A percentile compares a stretch with the other conserved stretches of the same genome.
Conservation (phyloP, 2,797 vertebrate genomes). For the Falco columbarius region DNA sequence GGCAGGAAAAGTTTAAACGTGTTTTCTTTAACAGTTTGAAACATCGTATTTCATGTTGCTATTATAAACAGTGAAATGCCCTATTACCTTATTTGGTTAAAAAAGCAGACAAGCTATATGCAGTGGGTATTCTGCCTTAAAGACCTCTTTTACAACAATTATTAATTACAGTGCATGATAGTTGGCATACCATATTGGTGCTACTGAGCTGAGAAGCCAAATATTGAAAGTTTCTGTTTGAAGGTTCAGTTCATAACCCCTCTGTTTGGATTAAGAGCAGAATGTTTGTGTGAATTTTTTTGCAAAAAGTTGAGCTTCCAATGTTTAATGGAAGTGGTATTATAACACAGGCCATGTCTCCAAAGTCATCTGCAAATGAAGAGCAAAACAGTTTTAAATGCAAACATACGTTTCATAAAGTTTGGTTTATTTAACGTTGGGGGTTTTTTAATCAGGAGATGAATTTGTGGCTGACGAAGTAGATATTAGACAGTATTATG, state of each 20-base stretch:
- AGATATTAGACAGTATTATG: not conserved
- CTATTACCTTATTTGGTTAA: conserved; percentile 82
- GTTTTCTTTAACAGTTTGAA: conserved; percentile 69
- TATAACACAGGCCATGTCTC: conserved; percentile 34
- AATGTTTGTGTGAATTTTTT: conserved; percentile 59
- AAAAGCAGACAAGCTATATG: conserved; percentile 65
- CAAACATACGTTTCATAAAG: conserved; percentile 48
- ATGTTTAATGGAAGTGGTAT: conserved; percentile 44
- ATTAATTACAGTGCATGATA: conserved; percentile 61
- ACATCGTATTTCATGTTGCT: conserved; percentile 53
- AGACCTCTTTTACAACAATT: conserved; percentile 47
- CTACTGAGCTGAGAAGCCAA: conserved; percentile 71
- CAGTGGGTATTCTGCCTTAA: conserved; percentile 54
- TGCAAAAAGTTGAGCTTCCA: conserved; percentile 18
- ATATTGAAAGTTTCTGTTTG: conserved; percentile 71
- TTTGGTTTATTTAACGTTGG: conserved; percentile 23
- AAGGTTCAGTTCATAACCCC: conserved; percentile 71
- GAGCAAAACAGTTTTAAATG: conserved; percentile 52
- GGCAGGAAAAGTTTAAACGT: conserved; percentile 53
- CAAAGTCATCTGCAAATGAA: conserved; percentile 48
- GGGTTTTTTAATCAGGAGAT: not conserved
- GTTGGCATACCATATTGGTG: conserved; percentile 67
- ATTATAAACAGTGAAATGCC: conserved; percentile 79
- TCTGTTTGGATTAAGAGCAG: conserved; percentile 40
- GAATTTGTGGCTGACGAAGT: not conserved